phyloP scores from a whole-genome alignment of 2,113 vertebrate genomes.

The Bubo blakistoni region DNA sequence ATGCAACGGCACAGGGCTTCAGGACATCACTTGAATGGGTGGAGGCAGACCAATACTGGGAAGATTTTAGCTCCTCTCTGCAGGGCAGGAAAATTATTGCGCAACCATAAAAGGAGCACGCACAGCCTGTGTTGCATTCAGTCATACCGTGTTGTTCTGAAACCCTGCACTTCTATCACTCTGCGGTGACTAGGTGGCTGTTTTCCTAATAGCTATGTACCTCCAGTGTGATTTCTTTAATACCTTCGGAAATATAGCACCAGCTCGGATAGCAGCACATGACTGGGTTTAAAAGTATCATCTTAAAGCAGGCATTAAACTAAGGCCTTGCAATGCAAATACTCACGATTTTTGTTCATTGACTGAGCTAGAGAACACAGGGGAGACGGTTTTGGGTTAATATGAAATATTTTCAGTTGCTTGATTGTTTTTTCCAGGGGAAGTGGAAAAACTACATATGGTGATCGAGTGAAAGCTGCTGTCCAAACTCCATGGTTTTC shows the following conservation, averaged over 20 bases:
- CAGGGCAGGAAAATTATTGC: not conserved
- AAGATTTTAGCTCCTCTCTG: not conserved
- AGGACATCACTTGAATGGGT: not conserved
- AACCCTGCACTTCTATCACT: not conserved
- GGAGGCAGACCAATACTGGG: not conserved
- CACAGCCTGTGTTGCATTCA: not conserved
- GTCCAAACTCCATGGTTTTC: not conserved
- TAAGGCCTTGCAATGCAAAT: not conserved
- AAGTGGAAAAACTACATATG: not conserved
- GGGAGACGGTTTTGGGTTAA: not conserved
- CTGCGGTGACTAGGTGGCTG: not conserved
- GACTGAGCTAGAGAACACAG: not conserved
- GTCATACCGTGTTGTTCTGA: not conserved
- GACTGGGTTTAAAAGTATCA: not conserved
- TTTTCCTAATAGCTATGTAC: not conserved
- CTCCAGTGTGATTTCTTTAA: not conserved
- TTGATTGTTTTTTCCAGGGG: not conserved
- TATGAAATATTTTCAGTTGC: not conserved
- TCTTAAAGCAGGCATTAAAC: not conserved
- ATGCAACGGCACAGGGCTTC: not conserved
- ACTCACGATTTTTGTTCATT: not conserved
- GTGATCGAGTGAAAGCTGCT: conserved; percentile 5
- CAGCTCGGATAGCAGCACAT: not conserved
- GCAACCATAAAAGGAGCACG: not conserved
- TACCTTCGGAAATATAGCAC: not conserved